Percentiles rank a stretch among this genome's conserved stretches.
Conservation (phyloP, 2,797 vertebrate genomes). For the Ctenochaetus hawaiiensis region DNA sequence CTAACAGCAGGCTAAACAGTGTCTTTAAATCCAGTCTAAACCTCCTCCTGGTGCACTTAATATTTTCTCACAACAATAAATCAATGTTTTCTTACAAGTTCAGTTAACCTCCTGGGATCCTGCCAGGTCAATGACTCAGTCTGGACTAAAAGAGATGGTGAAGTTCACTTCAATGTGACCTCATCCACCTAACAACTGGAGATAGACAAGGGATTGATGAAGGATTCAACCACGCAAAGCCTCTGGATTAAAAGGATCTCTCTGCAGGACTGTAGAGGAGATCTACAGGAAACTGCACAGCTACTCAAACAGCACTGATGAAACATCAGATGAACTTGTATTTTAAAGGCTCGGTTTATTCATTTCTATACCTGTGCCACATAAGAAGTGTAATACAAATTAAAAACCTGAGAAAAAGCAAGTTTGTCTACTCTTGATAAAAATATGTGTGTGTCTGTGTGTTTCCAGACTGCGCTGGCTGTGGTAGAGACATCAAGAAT, state of each 20-base stretch:
- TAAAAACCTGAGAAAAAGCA: too few species aligned
- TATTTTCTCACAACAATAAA: slow-evolving; percentile 9
- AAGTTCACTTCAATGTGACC: slow-evolving; percentile 29
- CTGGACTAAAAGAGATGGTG: background rate
- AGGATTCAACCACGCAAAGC: slow-evolving; percentile 43
- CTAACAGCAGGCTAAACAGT: background rate
- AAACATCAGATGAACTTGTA: background rate
- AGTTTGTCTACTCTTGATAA: too few species aligned
- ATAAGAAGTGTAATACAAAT: too few species aligned
- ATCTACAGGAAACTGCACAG: background rate
- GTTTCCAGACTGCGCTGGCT: slow-evolving; percentile 92
- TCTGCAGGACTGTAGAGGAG: slow-evolving; percentile 11
- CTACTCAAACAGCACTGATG: background rate
- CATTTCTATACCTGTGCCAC: background rate
- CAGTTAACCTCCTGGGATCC: background rate
- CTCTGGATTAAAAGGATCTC: slow-evolving; percentile 42
- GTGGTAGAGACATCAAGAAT: slow-evolving; percentile 95
- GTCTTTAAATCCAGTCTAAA: background rate
- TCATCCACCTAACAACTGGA: slow-evolving; percentile 3
- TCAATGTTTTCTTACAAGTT: slow-evolving; percentile 23
- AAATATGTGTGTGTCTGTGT: slow-evolving; percentile 39
- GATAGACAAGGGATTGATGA: slow-evolving; percentile 29
- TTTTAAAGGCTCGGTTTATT: background rate
- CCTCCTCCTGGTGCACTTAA: background rate
- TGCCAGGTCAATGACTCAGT: slow-evolving; percentile 29